A percentile compares a stretch with the other conserved stretches of the same genome.
Evolutionary conservation across 1,140 invertebrate genomes (phyloP).

Genomic region (Limonius californicus): DNA sequence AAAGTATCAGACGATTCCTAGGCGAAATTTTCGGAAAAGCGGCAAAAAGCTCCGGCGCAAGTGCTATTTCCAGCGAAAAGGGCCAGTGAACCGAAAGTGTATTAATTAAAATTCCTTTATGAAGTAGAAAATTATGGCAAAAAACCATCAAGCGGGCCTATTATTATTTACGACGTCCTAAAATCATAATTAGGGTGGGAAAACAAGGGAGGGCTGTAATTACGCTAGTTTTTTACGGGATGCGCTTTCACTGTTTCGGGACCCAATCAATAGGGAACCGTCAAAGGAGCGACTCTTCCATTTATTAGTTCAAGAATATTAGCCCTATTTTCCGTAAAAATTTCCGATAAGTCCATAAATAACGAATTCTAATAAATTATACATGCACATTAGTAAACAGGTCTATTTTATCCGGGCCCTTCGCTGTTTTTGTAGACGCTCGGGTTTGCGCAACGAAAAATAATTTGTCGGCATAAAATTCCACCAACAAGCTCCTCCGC

Average conservation of each 20-base stretch:
- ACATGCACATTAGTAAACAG: constrained; percentile 6
- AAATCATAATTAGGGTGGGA: constrained; percentile 13
- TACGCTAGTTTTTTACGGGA: not conserved
- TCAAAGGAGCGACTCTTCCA: not conserved
- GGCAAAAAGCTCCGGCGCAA: too few relatives aligned
- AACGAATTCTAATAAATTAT: constrained; percentile 3
- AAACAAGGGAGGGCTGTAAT: constrained; percentile 1
- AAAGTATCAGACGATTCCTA: too few relatives aligned
- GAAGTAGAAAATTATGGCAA: constrained; percentile 1
- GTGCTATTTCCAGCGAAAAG: not conserved
- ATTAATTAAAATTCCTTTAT: constrained; percentile 13
- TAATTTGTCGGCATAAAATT: not conserved
- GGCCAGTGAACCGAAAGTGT: constrained; percentile 1
- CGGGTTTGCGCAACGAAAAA: not conserved
- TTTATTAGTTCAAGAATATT: not conserved
- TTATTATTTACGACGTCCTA: constrained; percentile 12
- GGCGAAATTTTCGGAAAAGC: too few relatives aligned
- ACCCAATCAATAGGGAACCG: not conserved
- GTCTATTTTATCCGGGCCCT: not conserved
- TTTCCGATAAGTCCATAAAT: not conserved
- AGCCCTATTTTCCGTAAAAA: not conserved
- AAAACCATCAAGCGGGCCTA: constrained; percentile 9
- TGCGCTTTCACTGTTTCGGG: not conserved
- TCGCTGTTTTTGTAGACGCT: not conserved
- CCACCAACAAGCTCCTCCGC: not conserved